Base-by-base conservation (phyloP, 1,140 invertebrate species). In the Bactericera cockerelli region DNA sequence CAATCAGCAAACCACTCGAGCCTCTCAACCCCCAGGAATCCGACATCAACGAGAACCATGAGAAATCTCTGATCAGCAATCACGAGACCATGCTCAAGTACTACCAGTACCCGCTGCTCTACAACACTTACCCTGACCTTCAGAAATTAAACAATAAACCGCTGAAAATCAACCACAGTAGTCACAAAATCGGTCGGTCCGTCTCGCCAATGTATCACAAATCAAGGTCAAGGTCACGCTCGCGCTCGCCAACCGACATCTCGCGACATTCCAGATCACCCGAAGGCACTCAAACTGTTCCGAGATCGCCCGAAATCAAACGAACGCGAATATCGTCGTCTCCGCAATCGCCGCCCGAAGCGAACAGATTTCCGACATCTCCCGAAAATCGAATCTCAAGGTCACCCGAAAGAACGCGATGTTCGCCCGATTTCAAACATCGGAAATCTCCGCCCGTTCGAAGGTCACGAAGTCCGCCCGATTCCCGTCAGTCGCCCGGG, bases 31-130 rank as follows among this genome's bases (percentile, higher is more conserved):
- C n/a, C 19, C n/a, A 49, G 22, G n/a, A 16, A 19, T 49, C 42
- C n/a, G 42, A 49, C 22, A 49, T 49, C n/a, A 49, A 49, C 19
- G 42, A 49, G 19, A 49, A 49, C 42, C 42, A 49, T 22, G 42
- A 49, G 8, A 49, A 49, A 49, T 19, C 42, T n/a, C n/a, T 49
- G 22, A 49, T 49, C 42, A 6, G 8, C 6, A 49, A 49, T 49
- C 42, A 49, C 22, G 42, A 49, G 19, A n/a, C 42, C n/a, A 19
- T 49, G 22, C 42, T 49, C 6, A 49, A 49, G 19, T 49, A 49
- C 22, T 49, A 49, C 42, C 42, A 49, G 19, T 49, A 49, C 19
- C 42, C 42, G 3, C 19, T 49, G 22, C n/a, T 49, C 3, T 49
- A 49, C 22, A 49, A n/a, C 19, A 49, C 6, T n/a, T 49, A 49